Conservation (phyloP, 2,888 invertebrate species). For the Eupeodes luniger region DNA sequence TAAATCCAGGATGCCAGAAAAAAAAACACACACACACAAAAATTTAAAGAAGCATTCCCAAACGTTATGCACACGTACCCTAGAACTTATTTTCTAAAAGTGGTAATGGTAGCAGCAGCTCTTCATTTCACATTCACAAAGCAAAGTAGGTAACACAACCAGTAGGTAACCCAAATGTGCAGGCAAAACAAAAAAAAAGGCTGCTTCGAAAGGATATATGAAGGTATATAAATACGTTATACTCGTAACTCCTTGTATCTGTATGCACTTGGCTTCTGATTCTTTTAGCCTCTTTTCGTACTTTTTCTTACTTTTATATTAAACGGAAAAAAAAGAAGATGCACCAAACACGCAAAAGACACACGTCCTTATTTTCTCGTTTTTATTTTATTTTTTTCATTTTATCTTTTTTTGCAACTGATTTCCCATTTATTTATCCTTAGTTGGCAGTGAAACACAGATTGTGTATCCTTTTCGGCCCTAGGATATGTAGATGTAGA, state of each 20-base stretch:
- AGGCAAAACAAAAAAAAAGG: conserved; percentile 7
- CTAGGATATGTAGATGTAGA: conserved; percentile 42
- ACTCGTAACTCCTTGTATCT: conserved; percentile 1
- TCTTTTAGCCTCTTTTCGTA: conserved; percentile 27
- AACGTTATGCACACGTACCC: conserved; percentile 65
- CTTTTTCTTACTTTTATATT: background rate
- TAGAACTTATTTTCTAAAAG: conserved; percentile 69
- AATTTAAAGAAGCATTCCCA: background rate
- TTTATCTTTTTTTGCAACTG: conserved; percentile 26
- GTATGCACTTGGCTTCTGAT: conserved; percentile 57
- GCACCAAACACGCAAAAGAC: conserved; percentile 65
- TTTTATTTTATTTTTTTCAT: conserved; percentile 21
- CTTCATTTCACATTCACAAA: conserved; percentile 71
- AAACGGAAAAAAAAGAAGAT: conserved; percentile 28
- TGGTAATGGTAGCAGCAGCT: conserved; percentile 56
- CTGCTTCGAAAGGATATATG: background rate
- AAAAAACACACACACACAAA: conserved; percentile 3
- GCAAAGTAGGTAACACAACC: conserved; percentile 59
- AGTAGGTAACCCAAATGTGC: conserved; percentile 56
- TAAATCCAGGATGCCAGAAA: conserved; percentile 4
- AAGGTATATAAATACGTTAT: background rate
- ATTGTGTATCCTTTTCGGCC: conserved; percentile 70
- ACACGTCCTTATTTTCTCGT: conserved; percentile 51
- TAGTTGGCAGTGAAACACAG: conserved; percentile 69
- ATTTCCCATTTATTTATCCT: conserved; percentile 64